Base-by-base conservation (phyloP, 2,113 vertebrate genomes). In the Synchiropus splendidus region DNA sequence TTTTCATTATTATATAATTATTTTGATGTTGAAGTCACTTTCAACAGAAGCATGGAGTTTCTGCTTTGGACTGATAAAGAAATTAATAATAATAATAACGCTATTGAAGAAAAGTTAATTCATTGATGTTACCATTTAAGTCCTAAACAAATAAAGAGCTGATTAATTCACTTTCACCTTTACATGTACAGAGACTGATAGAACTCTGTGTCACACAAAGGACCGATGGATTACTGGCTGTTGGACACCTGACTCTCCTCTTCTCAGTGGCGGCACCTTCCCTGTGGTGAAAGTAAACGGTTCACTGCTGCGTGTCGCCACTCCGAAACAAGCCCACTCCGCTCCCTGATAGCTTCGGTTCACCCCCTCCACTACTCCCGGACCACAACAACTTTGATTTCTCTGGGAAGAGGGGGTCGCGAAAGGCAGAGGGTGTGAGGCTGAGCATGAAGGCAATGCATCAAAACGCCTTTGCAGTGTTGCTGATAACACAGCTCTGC, bases 371-470 rank as follows among this genome's bases (percentile, higher is more conserved):
- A 17, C 44, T 17, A 30, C 47, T 40, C 50, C 31, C n/a, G 41
- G 40, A 50, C 68, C 33, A 46, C 60, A 38, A 66, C 67, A 58
- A 74, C 46, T 69, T 63, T 69, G 67, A 78, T 69, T 70, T 64
- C 65, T 47, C 63, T 48, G 43, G 45, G 64, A 54, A 59, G 42
- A 21, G 32, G 51, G 6, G 48, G 39, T 27, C 21, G 46, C 41
- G 45, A 63, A 54, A 59, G 42, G 30, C 27, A 37, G 51, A 9
- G 43, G 39, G 5, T 41, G 43, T 2, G 42, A 64, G 56, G 47
- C 59, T 68, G 36, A 61, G 63, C 54, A 55, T 48, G 59, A 72
- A 73, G 51, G 79, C 64, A 65, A 79, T 84, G 65, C 82, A 86
- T 81, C 81, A 82, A 67, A 74, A 72, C 11, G 61, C 75, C 67